Conservation (phyloP, 2,888 invertebrate species). For the Agonopterix alstromeriana region DNA sequence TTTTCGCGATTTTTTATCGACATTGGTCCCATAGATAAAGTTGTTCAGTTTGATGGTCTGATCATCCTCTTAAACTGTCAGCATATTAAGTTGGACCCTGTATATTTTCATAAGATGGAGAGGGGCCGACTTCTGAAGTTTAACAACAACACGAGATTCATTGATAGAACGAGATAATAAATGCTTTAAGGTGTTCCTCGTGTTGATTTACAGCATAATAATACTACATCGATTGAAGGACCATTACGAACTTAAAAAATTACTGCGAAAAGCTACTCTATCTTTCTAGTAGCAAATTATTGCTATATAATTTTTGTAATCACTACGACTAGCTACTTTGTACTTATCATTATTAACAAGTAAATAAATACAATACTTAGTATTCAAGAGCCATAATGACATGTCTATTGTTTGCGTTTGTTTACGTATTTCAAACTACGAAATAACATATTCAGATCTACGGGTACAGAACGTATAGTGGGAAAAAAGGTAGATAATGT, state of each 20-base stretch:
- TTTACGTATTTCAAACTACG: background rate
- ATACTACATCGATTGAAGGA: background rate
- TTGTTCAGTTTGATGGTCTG: no score
- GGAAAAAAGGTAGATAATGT: conserved; percentile 15
- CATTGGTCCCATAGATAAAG: no score
- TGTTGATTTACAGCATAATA: background rate
- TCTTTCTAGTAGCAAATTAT: conserved; percentile 3
- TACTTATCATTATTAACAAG: conserved; percentile 36
- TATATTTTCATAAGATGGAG: no score
- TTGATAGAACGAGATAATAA: background rate
- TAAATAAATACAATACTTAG: conserved; percentile 19
- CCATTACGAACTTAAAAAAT: background rate
- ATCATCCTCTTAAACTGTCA: no score
- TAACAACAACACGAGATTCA: no score
- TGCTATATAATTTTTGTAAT: conserved; percentile 7
- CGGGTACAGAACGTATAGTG: background rate
- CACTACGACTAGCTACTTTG: conserved; percentile 67
- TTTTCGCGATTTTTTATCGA: no score
- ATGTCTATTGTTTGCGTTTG: background rate
- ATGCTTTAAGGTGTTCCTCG: background rate
- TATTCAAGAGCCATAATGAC: background rate
- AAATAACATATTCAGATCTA: background rate
- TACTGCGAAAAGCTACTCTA: background rate
- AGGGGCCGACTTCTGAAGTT: no score
- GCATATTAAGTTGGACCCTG: no score